Evolutionary conservation across 2,113 vertebrate genomes (phyloP).

Genomic region (Synchiropus splendidus): DNA sequence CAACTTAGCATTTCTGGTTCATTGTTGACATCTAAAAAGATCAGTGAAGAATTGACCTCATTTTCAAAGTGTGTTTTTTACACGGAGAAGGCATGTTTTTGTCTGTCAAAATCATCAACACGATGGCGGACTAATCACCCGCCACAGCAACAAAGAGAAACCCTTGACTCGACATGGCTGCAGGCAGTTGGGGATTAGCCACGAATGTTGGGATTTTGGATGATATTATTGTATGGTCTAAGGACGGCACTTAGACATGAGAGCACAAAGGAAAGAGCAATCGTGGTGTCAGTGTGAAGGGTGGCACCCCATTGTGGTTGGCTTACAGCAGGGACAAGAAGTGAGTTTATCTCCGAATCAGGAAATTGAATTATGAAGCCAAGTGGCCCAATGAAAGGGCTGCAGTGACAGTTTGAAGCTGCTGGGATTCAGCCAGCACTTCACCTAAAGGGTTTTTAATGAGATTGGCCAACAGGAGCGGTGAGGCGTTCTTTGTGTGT

Average conservation of each 20-base stretch:
- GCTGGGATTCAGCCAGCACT: conserved; percentile 41
- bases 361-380: conserved; percentile 43
- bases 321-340: conserved; percentile 14
- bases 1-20: no score
- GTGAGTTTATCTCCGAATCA: conserved; percentile 32
- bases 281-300: conserved; percentile 31
- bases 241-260: conserved; percentile 26
- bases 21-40: no score
- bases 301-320: conserved; percentile 18
- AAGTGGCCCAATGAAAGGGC: conserved; percentile 26
- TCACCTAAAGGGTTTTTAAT: conserved; percentile 47
- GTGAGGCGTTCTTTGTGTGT: conserved; percentile 1
- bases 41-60: no score
- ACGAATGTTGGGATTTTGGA: conserved; percentile 36
- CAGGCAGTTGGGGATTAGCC: conserved; percentile 22
- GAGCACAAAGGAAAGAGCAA: conserved; percentile 36
- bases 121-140: conserved; percentile 18
- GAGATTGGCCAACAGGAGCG: conserved; percentile 34
- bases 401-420: conserved; percentile 23
- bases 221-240: conserved; percentile 23
- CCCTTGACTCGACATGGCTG: conserved; percentile 4
- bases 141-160: conserved; percentile 12
- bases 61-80: no score
- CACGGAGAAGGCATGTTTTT: background rate
- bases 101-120: conserved; percentile 20